These are phyloP conservation scores for Montipora sp. DNA, from an alignment of 64 coral and sea anemone genomes.

Conservation along the genomic window DNA sequence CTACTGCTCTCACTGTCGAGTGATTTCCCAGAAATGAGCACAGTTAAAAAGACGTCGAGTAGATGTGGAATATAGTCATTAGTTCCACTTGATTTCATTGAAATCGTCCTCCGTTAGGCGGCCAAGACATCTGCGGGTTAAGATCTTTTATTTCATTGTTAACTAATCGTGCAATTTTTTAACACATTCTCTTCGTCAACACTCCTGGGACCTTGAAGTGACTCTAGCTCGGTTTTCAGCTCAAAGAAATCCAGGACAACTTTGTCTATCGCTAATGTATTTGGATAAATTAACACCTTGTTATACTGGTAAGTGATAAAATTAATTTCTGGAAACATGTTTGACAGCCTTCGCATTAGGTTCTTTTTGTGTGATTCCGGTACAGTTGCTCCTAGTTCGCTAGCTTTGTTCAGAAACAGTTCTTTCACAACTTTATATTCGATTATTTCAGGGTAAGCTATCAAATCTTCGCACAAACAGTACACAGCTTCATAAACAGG, in stretches of 20 bases:
- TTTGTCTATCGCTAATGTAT: slow-evolving; percentile 32
- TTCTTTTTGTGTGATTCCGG: slow-evolving; percentile 70
- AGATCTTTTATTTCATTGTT: slow-evolving; percentile 60
- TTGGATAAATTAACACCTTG: slow-evolving; percentile 42
- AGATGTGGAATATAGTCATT: slow-evolving; percentile 43
- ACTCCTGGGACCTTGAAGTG: slow-evolving; percentile 25
- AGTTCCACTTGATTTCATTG: background rate
- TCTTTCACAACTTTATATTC: slow-evolving; percentile 65
- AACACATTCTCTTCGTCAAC: slow-evolving; percentile 44
- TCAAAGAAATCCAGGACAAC: slow-evolving; percentile 44
- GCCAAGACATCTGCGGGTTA: slow-evolving; percentile 69
- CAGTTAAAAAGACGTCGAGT: slow-evolving; percentile 64
- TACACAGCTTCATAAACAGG: slow-evolving; percentile 69
- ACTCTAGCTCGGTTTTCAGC: slow-evolving; percentile 12
- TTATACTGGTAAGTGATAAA: slow-evolving; percentile 69
- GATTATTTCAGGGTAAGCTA: slow-evolving; percentile 64
- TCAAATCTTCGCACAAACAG: slow-evolving; percentile 68
- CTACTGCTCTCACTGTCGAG: slow-evolving; percentile 54
- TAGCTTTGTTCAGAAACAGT: slow-evolving; percentile 60
- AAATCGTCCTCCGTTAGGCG: slow-evolving; percentile 67
- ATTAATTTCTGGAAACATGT: slow-evolving; percentile 60
- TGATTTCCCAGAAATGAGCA: slow-evolving; percentile 55
- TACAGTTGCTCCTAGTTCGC: slow-evolving; percentile 48
- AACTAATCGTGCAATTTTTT: slow-evolving; percentile 26
- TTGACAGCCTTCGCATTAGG: slow-evolving; percentile 43